phyloP scores from a whole-genome alignment of 1,140 invertebrate genomes.

The Anastrepha obliqua region DNA sequence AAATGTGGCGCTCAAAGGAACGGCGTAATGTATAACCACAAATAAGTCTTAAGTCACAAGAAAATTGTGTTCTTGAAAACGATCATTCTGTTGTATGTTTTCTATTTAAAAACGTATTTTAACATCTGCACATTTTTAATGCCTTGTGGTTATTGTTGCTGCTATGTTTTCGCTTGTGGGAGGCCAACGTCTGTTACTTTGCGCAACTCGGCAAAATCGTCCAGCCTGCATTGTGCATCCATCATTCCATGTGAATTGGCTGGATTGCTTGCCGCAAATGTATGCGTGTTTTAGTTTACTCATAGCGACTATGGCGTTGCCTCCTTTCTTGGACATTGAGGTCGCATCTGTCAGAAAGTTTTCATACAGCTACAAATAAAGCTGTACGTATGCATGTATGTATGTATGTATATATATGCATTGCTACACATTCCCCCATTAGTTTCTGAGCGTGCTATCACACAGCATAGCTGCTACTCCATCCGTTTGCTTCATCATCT shows the following conservation, averaged over 20 bases:
- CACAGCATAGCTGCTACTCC: not conserved
- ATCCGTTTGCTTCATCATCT: not conserved
- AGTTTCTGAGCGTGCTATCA: not conserved
- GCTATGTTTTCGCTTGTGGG: not conserved
- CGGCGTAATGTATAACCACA: too few species aligned
- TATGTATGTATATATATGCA: not conserved
- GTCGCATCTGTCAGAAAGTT: conserved; percentile 27
- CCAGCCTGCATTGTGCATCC: not conserved
- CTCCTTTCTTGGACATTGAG: conserved; percentile 33
- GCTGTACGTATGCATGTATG: not conserved
- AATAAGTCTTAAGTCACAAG: too few species aligned
- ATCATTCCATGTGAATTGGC: conserved; percentile 14
- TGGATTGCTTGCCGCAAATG: not conserved
- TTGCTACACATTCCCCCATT: not conserved
- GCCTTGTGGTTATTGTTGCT: not conserved
- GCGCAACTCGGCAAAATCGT: not conserved
- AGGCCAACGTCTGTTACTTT: not conserved
- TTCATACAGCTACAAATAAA: not conserved
- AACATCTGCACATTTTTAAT: not conserved
- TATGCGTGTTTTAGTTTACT: not conserved
- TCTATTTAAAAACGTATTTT: not conserved
- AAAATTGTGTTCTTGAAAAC: too few species aligned
- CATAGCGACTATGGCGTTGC: not conserved
- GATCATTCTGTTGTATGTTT: not conserved
- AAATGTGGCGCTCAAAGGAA: too few species aligned